Evolutionary conservation across 2,797 vertebrate species (phyloP).

Genomic region (Sylvia borin): DNA sequence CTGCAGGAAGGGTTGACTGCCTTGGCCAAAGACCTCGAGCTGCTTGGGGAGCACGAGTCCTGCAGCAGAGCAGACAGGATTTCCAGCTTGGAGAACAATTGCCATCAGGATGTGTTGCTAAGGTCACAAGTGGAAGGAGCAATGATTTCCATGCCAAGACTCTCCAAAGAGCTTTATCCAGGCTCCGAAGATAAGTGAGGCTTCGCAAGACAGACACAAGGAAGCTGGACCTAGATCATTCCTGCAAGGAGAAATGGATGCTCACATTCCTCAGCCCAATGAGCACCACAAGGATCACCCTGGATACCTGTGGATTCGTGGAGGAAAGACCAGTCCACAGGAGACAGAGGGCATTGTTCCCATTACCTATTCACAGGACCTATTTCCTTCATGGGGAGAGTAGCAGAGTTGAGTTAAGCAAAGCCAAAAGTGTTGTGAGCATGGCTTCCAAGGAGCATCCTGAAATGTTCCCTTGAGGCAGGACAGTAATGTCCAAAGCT

Average conservation of each 20-base stretch:
- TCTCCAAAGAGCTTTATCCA: neutral
- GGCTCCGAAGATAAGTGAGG: neutral
- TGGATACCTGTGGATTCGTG: neutral
- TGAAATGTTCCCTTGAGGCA: neutral
- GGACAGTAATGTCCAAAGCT: neutral
- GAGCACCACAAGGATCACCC: fast-evolving
- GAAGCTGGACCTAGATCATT: neutral
- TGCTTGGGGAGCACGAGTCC: neutral
- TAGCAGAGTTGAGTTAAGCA: neutral
- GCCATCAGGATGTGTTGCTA: neutral
- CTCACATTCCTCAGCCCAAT: neutral
- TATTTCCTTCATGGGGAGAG: neutral
- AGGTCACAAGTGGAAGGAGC: slow-evolving; percentile 23
- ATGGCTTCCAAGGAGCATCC: neutral
- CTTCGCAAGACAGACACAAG: neutral
- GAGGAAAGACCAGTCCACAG: neutral
- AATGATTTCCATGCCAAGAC: neutral
- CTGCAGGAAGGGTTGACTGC: slow-evolving; percentile 11
- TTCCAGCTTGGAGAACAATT: slow-evolving; percentile 42
- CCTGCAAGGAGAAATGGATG: neutral
- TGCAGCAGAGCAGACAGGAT: neutral
- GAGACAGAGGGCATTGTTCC: neutral
- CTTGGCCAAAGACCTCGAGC: neutral
- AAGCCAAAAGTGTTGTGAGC: neutral
- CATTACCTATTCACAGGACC: neutral